phyloP scores from a whole-genome alignment of 2,113 vertebrate species.

The Muntiacus reevesi region DNA sequence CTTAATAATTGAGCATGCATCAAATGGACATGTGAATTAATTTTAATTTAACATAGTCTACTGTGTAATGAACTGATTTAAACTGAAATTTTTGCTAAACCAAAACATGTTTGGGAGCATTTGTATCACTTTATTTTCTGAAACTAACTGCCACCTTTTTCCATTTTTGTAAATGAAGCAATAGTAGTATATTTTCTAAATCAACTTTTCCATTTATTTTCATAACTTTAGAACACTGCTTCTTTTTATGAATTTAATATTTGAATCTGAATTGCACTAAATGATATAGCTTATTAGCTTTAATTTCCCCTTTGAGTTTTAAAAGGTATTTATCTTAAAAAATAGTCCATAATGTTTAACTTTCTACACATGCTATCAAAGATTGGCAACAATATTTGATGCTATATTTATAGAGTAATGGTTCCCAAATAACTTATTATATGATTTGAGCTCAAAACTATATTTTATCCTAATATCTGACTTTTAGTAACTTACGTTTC shows the following conservation, averaged over 20 bases:
- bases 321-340: not conserved
- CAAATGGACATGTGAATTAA: slow-evolving; percentile 15
- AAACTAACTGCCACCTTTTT: slow-evolving; percentile 29
- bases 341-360: not conserved
- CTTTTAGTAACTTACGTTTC: slow-evolving; percentile 41
- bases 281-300: not conserved
- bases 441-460: slow-evolving; percentile 25
- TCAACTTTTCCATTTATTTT: not conserved
- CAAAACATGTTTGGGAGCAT: not conserved
- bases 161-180: slow-evolving; percentile 10
- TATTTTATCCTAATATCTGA: slow-evolving; percentile 23
- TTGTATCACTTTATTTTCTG: not conserved
- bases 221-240: not conserved
- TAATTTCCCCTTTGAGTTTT: not conserved
- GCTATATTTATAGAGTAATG: not conserved
- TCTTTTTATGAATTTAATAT: not conserved
- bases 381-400: slow-evolving; percentile 5
- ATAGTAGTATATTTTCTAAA: not conserved
- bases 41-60: slow-evolving; percentile 50
- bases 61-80: slow-evolving; percentile 51
- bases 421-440: not conserved
- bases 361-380: slow-evolving; percentile 30
- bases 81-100: slow-evolving; percentile 65
- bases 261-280: not conserved
- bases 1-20: not conserved